Evolutionary conservation across 2,113 vertebrate genomes (phyloP), one percentile per base, ranked within the genome.

Genomic region (Gambusia holbrooki): DNA sequence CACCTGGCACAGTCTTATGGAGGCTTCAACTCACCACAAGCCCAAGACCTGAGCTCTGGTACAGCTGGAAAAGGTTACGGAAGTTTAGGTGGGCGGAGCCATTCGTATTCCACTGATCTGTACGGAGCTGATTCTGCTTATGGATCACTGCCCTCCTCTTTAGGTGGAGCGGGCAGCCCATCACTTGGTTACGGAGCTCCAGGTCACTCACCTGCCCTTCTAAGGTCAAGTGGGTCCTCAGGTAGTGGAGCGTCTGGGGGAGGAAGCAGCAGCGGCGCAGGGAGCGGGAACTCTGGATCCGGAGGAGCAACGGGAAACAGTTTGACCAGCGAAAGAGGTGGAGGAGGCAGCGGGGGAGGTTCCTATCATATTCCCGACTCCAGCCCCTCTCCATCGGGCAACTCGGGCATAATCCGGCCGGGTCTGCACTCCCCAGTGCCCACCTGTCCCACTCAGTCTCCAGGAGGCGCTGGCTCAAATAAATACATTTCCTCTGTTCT

Each of bases 161-260:
- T 95, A 15, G 95, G 93, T 27, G 95, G 95, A 66, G 94, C 96
- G 0, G 96, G 96, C 66, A 97, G 97, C 87, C 96, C 97, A 0
- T 97, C 97, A 0, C 88, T 98, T 30, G 95, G 93, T 62, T 98
- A 98, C 3, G 95, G 92, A 37, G 93, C 96, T 58, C 96, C 97
- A 2, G 97, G 97, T 15, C 97, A 98, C 77, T 98, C 97, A 12
- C 97, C 97, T 1, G 97, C 96, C 0, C 95, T 98, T 81, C 90
- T 97, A 0, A 94, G 96, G 54, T 97, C 96, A 5, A 95, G 94
- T 35, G 92, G 92, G 17, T 92, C 93, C 12, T 92, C 91, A 63
- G 93, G 92, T 45, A 94, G 93, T 58, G 94, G 92, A 68, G 85
- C 92, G 29, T 92, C 92, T 60, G 92, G 85, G 5, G 93, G 90